Evolutionary conservation across 2,888 invertebrate genomes (phyloP), one percentile per base, ranked within the genome.

Genomic region (Drosophila imparisetae): DNA sequence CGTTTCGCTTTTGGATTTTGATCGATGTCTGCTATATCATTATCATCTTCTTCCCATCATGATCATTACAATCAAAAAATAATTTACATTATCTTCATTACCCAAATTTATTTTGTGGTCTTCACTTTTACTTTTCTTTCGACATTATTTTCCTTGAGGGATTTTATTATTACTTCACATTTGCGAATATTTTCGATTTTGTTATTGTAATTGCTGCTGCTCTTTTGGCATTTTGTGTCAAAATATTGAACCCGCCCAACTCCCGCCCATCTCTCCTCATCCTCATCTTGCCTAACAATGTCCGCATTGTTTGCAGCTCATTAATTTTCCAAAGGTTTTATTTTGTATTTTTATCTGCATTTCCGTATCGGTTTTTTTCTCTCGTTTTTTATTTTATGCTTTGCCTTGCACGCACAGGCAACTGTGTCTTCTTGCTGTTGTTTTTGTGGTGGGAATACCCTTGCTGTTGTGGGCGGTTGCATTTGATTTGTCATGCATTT

Each of bases 261-360:
- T 32, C 1, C 32, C 48, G 18, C 45, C 50, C 40, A 13, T 49
- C 55, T 36, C n/a, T 40, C 40, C 4, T 11, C n/a, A 40, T n/a
- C 40, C 40, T 40, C 40, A 40, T 40, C 40, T 59, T 30, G 45
- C 52, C 53, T 76, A 88, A 88, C 89, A 88, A 86, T 86, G 85
- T 86, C 85, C 85, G 85, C 85, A 86, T 86, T 86, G 85, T 76
- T 88, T 88, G 75, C 72, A 88, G 90, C 85, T 86, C 90, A 86
- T 86, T 86, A 86, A 90, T 90, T 86, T 86, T 52, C 81, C 29
- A 78, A 86, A 86, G 86, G 88, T 76, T 87, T 72, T 78, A 60
- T 27, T 36, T 83, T 85, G 83, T 75, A 81, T 66, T 66, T 55
- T 89, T 85, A 86, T 86, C 85, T 90, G 90, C 85, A 90, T 86